These are phyloP conservation scores for Cercocebus atys DNA, from an alignment of 2,113 vertebrate species.

Conservation along the genomic window DNA sequence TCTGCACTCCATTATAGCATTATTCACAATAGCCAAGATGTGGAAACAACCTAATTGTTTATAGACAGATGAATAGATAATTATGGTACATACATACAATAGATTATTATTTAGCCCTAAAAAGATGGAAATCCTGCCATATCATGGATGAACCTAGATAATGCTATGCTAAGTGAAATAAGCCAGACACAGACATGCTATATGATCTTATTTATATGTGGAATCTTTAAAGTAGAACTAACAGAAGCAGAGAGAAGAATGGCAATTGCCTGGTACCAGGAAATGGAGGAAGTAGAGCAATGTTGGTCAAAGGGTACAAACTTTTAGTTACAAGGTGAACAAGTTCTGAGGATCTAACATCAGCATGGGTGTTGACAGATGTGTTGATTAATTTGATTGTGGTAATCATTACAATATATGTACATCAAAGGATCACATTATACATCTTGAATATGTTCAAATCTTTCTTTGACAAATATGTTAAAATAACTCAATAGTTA, in stretches of 20 bases:
- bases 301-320: not conserved
- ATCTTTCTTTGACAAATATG: not conserved
- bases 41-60: not conserved
- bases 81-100: not conserved
- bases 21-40: not conserved
- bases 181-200: not conserved
- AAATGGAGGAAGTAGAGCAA: not conserved
- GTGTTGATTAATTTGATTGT: not conserved
- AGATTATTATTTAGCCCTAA: not conserved
- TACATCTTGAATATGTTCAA: not conserved
- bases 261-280: not conserved
- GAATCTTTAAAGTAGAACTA: not conserved
- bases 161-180: not conserved
- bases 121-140: not conserved
- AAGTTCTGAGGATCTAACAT: not conserved
- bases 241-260: not conserved
- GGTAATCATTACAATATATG: not conserved
- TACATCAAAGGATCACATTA: not conserved
- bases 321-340: not conserved
- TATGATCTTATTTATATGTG: not conserved
- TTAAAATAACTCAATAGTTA: not conserved
- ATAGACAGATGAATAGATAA: not conserved
- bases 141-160: not conserved
- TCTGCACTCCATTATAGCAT: not conserved
- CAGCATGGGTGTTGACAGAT: not conserved